Conservation (phyloP, 2,113 vertebrate species). For the Microcebus griseorufus region DNA sequence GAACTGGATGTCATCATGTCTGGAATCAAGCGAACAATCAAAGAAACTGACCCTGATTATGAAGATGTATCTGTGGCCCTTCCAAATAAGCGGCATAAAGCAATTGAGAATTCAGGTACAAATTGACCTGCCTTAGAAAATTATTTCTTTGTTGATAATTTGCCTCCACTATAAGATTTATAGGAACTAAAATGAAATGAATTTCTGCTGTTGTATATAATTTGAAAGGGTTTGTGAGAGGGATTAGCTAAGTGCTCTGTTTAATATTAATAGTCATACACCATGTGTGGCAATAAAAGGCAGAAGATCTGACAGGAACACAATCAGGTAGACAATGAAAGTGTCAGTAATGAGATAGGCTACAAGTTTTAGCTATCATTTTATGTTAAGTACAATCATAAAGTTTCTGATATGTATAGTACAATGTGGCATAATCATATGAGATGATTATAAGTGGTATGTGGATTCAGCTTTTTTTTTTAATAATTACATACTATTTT, state of each 20-base stretch:
- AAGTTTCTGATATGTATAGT: not conserved
- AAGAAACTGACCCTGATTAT: conserved; percentile 96
- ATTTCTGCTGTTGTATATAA: not conserved
- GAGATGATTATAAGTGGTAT: not conserved
- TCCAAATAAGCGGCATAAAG: conserved; percentile 93
- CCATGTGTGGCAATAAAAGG: not conserved
- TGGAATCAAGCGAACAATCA: conserved; percentile 94
- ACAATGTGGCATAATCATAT: not conserved
- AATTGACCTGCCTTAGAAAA: not conserved
- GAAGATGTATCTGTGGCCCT: conserved; percentile 92
- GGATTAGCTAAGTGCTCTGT: not conserved
- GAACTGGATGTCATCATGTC: conserved; percentile 88
- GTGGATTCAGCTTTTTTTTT: not conserved
- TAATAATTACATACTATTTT: not conserved
- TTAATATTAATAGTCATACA: not conserved
- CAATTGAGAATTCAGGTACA: conserved; percentile 93
- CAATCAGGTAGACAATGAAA: not conserved
- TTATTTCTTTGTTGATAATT: not conserved
- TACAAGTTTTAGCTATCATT: not conserved
- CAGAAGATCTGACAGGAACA: not conserved
- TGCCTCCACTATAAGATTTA: not conserved
- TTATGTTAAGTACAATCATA: not conserved
- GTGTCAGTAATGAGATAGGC: not conserved
- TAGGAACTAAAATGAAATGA: not conserved
- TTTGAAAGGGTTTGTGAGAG: not conserved